phyloP scores from a whole-genome alignment of 2,888 invertebrate genomes.

The Ormyrus rosae region DNA sequence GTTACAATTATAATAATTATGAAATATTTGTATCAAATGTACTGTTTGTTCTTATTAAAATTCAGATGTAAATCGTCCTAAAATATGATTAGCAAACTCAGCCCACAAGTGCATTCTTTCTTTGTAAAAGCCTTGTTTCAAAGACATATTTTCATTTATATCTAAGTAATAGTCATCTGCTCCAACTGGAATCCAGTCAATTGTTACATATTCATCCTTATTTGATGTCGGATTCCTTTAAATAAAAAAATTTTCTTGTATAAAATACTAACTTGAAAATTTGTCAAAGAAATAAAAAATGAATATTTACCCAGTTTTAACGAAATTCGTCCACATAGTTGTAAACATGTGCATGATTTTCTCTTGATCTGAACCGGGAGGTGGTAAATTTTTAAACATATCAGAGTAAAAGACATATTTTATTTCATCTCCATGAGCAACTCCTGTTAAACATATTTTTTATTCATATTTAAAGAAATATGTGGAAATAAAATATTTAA shows the following conservation, averaged over 20 bases:
- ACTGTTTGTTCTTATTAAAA: background rate
- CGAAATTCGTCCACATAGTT: conserved; percentile 77
- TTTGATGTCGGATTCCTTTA: conserved; percentile 74
- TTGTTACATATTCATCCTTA: conserved; percentile 68
- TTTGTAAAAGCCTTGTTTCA: conserved; percentile 69
- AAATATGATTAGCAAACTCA: conserved; percentile 70
- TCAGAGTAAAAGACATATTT: conserved; percentile 76
- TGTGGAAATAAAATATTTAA: background rate
- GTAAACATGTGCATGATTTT: conserved; percentile 73
- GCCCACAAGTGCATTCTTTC: conserved; percentile 76
- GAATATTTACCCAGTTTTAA: conserved; percentile 74
- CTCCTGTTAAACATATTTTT: conserved; percentile 67
- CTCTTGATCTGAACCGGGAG: conserved; percentile 67
- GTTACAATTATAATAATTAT: too few species aligned
- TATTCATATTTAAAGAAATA: background rate
- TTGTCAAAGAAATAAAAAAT: background rate
- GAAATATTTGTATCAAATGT: too few species aligned
- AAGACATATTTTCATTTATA: conserved; percentile 69
- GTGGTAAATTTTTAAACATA: conserved; percentile 70
- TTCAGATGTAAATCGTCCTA: conserved; percentile 59
- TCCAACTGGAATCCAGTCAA: conserved; percentile 74
- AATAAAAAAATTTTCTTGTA: conserved; percentile 32
- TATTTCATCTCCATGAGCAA: conserved; percentile 77
- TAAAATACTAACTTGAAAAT: background rate
- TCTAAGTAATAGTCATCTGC: conserved; percentile 71